Base-by-base conservation (phyloP, 37 sponge, comb jelly and placozoan species). In the Oscarella lobularis region DNA sequence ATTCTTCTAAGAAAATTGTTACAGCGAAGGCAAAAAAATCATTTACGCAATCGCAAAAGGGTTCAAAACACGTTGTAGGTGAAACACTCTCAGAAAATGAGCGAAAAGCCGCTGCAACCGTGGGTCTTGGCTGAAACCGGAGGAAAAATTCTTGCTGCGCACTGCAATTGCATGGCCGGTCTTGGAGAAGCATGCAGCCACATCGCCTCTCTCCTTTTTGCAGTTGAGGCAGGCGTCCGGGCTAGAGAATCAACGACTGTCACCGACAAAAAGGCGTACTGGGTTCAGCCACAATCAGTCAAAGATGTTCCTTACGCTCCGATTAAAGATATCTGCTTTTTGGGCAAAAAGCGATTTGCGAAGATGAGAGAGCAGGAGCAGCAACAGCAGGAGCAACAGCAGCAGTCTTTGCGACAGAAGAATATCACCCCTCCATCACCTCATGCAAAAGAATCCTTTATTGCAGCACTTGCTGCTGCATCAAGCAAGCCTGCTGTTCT, bases 91-190 rank as follows among this genome's bases (percentile, higher is more conserved):
- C 81, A 81, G 40, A 9, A 37, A 29, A 0, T 84, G 37, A 88
- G 80, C 2, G 79, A 78, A 29, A 81, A 73, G 5, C 85, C 89
- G 35, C 65, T 88, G 1, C 38, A 40, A 36, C 76, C 79, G 14
- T 81, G 82, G 89, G 36, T 79, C 3, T 48, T 80, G 34, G 78
- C 81, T 55, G 74, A 84, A 39, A 3, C 0, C 1, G 5, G 1
- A 39, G 90, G 87, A 2, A 73, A 31, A 34, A 83, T 86, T 14
- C 0, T 77, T 67, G 6, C 78, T 39, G 82, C 78, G 0, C 91
- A 90, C 76, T 90, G 91, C 66, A 73, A 86, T 41, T 90, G 90
- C 76, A 89, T 86, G 81, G 84, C 84, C 38, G 87, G 87, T 0
- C 75, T 84, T 0, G 85, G 86, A 14, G 86, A 89, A 67, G 40